Percentiles rank a stretch among this genome's conserved stretches.
Conservation (phyloP, 2,113 vertebrate species). For the Tauraco erythrolophus region DNA sequence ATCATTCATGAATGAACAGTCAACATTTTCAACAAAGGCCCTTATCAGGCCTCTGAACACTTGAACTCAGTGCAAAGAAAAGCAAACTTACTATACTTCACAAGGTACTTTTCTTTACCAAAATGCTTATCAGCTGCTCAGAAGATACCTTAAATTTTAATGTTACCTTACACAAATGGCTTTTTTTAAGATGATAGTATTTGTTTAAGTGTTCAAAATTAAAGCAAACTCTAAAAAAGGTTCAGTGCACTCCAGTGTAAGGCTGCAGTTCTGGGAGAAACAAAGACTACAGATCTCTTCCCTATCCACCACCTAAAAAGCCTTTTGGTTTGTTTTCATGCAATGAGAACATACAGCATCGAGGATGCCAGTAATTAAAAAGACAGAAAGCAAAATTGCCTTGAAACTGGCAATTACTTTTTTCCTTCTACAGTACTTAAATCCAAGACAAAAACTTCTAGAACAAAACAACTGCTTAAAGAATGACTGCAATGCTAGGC, state of each 20-base stretch:
- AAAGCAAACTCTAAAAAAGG: background rate
- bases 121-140: background rate
- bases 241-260: background rate
- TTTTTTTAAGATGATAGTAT: background rate
- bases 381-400: background rate
- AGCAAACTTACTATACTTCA: background rate
- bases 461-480: background rate
- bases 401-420: background rate
- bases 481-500: background rate
- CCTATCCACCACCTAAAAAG: background rate
- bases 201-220: background rate
- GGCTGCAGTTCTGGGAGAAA: background rate
- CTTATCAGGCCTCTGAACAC: background rate
- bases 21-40: constrained; percentile 38
- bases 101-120: background rate
- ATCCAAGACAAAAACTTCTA: background rate
- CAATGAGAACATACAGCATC: background rate
- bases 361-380: background rate
- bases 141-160: background rate
- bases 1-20: constrained; percentile 59
- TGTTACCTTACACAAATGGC: background rate
- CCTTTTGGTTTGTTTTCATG: background rate
- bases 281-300: background rate
- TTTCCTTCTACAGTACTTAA: background rate
- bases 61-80: background rate